phyloP scores from a whole-genome alignment of 2,797 vertebrate genomes.

The Sandelia bainsii region DNA sequence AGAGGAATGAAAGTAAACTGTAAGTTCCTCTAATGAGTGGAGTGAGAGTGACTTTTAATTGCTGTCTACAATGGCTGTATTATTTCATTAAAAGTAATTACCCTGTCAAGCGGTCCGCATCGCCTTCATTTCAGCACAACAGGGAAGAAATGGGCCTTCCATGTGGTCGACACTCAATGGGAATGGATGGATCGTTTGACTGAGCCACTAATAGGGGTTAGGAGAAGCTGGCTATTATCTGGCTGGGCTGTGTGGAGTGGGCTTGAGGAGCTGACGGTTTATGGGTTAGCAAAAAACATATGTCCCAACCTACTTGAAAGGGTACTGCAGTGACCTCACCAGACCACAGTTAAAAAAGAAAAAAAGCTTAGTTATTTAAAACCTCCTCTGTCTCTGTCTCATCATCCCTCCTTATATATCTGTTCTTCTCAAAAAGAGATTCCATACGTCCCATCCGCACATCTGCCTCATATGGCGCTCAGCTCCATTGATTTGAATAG shows the following conservation, averaged over 20 bases:
- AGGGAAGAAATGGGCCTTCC: slow-evolving; percentile 77
- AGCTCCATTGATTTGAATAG: slow-evolving; percentile 61
- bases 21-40: slow-evolving; percentile 82
- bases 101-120: slow-evolving; percentile 79
- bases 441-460: slow-evolving; percentile 58
- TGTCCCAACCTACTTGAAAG: slow-evolving; percentile 25
- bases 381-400: neutral
- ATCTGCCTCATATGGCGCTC: slow-evolving; percentile 66
- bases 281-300: slow-evolving; percentile 41
- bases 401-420: neutral
- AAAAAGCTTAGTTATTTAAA: slow-evolving; percentile 34
- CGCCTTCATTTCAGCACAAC: slow-evolving; percentile 78
- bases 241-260: slow-evolving; percentile 61
- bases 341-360: neutral
- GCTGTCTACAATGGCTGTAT: slow-evolving; percentile 81
- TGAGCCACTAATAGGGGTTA: slow-evolving; percentile 73
- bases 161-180: slow-evolving; percentile 68
- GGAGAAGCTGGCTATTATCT: slow-evolving; percentile 74
- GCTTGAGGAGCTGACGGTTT: slow-evolving; percentile 51
- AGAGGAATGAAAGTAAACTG: slow-evolving; percentile 80
- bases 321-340: slow-evolving; percentile 19
- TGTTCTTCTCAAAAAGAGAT: slow-evolving; percentile 3
- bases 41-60: slow-evolving; percentile 84
- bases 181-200: slow-evolving; percentile 76
- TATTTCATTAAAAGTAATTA: slow-evolving; percentile 88